phyloP scores from a whole-genome alignment of 2,113 vertebrate species.

The Antidorcas marsupialis region DNA sequence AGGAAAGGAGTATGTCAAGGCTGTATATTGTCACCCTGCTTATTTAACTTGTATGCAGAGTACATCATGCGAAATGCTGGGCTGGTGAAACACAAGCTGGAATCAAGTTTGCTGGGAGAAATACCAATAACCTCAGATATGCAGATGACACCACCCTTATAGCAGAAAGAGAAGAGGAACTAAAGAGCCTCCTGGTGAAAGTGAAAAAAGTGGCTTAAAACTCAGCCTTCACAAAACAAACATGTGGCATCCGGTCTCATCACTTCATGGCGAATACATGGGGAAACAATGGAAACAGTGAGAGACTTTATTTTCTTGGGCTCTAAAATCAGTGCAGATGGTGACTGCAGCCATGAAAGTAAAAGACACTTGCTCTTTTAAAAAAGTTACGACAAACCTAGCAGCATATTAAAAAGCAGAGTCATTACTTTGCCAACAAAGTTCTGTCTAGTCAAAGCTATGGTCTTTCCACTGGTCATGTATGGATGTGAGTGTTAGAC shows the following conservation, averaged over 20 bases:
- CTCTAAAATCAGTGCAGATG: background rate
- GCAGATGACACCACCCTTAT: background rate
- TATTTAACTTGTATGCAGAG: background rate
- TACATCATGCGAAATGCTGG: background rate
- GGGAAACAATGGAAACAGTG: background rate
- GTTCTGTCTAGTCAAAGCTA: background rate
- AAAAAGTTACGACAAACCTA: background rate
- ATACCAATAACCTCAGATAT: background rate
- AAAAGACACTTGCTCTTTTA: background rate
- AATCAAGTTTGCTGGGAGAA: background rate
- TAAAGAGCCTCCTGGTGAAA: background rate
- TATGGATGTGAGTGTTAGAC: background rate
- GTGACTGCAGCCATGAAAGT: background rate
- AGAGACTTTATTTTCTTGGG: background rate
- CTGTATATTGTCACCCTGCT: background rate
- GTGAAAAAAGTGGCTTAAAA: background rate
- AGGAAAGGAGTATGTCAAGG: background rate
- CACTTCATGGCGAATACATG: background rate
- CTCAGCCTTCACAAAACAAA: background rate
- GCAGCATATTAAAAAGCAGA: background rate
- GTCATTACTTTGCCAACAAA: background rate
- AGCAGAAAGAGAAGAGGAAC: background rate
- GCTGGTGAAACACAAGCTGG: background rate
- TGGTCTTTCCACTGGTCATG: background rate
- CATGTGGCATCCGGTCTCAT: background rate